Conservation (phyloP, 2,113 vertebrate genomes). For the Parus major region DNA sequence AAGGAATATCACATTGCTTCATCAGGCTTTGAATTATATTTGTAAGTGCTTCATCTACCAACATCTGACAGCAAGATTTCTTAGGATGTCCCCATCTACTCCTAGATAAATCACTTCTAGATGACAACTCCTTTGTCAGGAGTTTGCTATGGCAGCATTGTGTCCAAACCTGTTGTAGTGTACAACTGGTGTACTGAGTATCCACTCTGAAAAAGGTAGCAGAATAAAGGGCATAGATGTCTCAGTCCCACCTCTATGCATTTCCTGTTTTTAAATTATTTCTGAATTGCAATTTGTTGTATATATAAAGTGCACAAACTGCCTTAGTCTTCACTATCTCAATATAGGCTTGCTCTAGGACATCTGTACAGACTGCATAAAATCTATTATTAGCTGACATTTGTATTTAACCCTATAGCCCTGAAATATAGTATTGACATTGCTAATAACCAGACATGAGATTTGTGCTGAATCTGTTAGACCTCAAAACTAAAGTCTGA, state of each 20-base stretch:
- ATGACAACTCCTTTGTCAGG: conserved; percentile 31
- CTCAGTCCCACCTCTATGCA: not conserved
- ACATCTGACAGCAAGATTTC: not conserved
- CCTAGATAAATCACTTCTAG: conserved; percentile 63
- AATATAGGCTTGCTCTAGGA: not conserved
- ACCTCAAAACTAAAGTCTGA: not conserved
- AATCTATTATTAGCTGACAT: not conserved
- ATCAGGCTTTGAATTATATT: not conserved
- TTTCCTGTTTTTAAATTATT: not conserved
- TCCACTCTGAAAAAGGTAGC: conserved; percentile 58
- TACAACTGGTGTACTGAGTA: conserved; percentile 65
- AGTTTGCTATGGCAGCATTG: conserved; percentile 4
- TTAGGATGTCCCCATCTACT: conserved; percentile 57
- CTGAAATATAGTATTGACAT: not conserved
- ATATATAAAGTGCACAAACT: not conserved
- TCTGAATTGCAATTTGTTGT: not conserved
- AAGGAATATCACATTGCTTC: not conserved
- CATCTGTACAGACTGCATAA: not conserved
- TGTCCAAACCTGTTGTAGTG: conserved; percentile 47
- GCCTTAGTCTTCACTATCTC: not conserved
- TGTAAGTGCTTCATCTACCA: not conserved
- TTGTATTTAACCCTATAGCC: not conserved
- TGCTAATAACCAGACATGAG: not conserved
- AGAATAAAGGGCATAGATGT: not conserved
- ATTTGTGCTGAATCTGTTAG: not conserved